Evolutionary conservation across 2,797 vertebrate species (phyloP).

Genomic region (Pyrocephalus nanus): DNA sequence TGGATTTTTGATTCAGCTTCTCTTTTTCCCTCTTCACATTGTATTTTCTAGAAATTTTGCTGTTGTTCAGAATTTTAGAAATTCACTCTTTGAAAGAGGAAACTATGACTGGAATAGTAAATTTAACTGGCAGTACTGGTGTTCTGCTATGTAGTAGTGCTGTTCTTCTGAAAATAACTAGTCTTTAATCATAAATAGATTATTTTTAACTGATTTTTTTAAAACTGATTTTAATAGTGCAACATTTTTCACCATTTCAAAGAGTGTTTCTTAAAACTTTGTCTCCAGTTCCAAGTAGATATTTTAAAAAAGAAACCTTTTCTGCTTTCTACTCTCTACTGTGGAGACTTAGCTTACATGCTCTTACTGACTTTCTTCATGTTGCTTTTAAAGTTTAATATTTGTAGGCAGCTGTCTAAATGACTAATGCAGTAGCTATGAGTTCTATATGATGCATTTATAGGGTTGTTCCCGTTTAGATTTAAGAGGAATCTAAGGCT

Average conservation of each 20-base stretch:
- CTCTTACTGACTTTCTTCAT: not conserved
- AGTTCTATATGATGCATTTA: slow-evolving; percentile 20
- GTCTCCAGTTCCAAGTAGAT: not conserved
- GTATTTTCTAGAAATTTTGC: not conserved
- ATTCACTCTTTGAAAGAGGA: not conserved
- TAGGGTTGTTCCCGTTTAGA: not conserved
- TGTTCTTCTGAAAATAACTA: not conserved
- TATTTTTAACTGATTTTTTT: not conserved
- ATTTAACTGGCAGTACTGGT: not conserved
- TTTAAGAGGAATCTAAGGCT: not conserved
- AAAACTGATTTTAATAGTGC: not conserved
- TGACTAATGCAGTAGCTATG: slow-evolving; percentile 37
- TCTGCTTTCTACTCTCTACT: not conserved
- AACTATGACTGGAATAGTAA: not conserved
- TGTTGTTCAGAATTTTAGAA: not conserved
- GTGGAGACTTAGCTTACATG: not conserved
- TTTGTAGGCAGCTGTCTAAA: slow-evolving; percentile 55
- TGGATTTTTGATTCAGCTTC: not conserved
- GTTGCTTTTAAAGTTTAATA: slow-evolving; percentile 11
- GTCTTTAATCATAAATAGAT: not conserved
- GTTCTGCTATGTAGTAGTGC: not conserved
- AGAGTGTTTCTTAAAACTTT: not conserved
- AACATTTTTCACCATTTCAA: not conserved
- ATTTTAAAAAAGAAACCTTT: not conserved
- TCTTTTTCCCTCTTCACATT: not conserved